Evolutionary conservation across 2,888 invertebrate genomes (phyloP).

Genomic region (Empis stercorea): DNA sequence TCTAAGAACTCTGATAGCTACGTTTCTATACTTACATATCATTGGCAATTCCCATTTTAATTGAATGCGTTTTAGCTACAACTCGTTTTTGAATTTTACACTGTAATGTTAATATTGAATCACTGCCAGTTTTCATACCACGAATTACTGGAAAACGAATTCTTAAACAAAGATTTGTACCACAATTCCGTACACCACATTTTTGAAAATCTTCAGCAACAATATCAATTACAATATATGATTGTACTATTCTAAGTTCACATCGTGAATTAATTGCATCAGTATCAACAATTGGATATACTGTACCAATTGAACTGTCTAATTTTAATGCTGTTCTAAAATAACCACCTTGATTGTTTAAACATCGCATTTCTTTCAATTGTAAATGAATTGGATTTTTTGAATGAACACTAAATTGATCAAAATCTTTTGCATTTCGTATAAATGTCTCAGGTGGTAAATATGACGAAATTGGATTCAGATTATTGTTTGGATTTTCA

Average conservation of each 20-base stretch:
- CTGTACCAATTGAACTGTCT: slow-evolving; percentile 28
- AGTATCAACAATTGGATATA: slow-evolving; percentile 31
- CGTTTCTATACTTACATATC: slow-evolving; percentile 32
- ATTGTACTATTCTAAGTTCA: slow-evolving; percentile 25
- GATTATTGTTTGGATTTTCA: slow-evolving; percentile 14
- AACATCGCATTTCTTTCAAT: slow-evolving; percentile 31
- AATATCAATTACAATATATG: slow-evolving; percentile 35
- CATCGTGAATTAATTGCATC: slow-evolving; percentile 26
- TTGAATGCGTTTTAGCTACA: slow-evolving; percentile 38
- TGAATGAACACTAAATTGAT: neutral
- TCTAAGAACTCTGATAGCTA: neutral
- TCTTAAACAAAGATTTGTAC: slow-evolving; percentile 40
- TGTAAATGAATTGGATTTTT: slow-evolving; percentile 21
- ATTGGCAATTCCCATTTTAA: slow-evolving; percentile 35
- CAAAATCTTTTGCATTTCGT: slow-evolving; percentile 9
- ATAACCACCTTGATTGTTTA: slow-evolving; percentile 23
- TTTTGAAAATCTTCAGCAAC: slow-evolving; percentile 37
- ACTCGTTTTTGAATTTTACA: slow-evolving; percentile 43
- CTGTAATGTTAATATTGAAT: slow-evolving; percentile 40
- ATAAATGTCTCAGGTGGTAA: slow-evolving; percentile 4
- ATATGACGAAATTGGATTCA: slow-evolving; percentile 3
- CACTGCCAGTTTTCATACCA: slow-evolving; percentile 41
- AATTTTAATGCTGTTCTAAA: slow-evolving; percentile 35
- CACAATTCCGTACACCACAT: slow-evolving; percentile 42
- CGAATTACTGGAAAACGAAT: slow-evolving; percentile 42